Conservation (phyloP, 1,140 invertebrate genomes). For the Trichoplusia ni region DNA sequence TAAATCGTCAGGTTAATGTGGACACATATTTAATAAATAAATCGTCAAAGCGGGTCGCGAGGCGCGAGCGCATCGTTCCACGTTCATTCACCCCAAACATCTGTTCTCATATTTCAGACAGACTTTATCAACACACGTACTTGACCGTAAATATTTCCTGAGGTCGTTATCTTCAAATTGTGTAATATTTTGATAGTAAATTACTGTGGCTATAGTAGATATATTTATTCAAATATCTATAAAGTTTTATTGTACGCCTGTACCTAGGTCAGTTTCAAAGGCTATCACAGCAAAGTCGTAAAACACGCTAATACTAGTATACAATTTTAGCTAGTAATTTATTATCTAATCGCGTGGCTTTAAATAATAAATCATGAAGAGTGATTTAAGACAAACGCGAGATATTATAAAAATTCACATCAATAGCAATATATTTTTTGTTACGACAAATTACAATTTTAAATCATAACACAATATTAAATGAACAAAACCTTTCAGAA, state of each 20-base stretch:
- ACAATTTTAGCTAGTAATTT: slow-evolving; percentile 18
- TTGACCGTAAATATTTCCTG: slow-evolving; percentile 53
- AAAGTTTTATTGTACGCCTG: slow-evolving; percentile 22
- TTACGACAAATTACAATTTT: too few species aligned
- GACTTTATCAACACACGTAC: slow-evolving; percentile 58
- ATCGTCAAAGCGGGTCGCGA: slow-evolving; percentile 45
- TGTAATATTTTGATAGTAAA: slow-evolving; percentile 27
- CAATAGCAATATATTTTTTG: too few species aligned
- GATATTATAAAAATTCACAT: too few species aligned
- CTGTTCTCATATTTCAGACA: slow-evolving; percentile 75
- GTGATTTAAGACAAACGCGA: neutral
- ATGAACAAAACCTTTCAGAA: too few species aligned
- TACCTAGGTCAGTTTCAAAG: slow-evolving; percentile 28
- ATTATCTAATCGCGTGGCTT: slow-evolving; percentile 18
- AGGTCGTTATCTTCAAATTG: slow-evolving; percentile 52
- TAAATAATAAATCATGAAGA: slow-evolving; percentile 34
- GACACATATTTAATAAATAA: slow-evolving; percentile 58
- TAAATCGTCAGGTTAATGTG: slow-evolving; percentile 43
- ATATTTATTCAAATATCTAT: slow-evolving; percentile 10
- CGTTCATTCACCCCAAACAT: slow-evolving; percentile 75
- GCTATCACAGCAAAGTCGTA: slow-evolving; percentile 22
- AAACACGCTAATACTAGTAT: slow-evolving; percentile 19
- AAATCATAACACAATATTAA: too few species aligned
- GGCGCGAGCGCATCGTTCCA: slow-evolving; percentile 45
- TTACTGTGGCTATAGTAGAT: slow-evolving; percentile 1